phyloP scores from a whole-genome alignment of 2,797 vertebrate genomes.

The Decapterus maruadsi region DNA sequence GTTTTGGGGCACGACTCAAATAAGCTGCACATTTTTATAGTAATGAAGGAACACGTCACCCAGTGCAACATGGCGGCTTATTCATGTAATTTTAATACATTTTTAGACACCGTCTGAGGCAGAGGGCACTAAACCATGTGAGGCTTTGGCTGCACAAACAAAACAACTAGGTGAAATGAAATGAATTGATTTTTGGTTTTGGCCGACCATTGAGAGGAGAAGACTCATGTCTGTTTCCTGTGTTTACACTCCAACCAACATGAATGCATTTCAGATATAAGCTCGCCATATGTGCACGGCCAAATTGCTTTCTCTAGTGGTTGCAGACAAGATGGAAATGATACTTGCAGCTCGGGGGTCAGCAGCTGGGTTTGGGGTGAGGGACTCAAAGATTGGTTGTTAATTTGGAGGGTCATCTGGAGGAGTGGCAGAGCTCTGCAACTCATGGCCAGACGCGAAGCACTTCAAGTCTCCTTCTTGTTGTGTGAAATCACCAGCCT shows the following conservation, averaged over 20 bases:
- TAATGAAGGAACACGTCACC: not conserved
- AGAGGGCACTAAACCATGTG: not conserved
- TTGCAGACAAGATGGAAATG: slow-evolving; percentile 42
- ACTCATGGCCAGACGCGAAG: not conserved
- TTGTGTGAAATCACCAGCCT: slow-evolving; percentile 1
- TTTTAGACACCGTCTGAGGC: not conserved
- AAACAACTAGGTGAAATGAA: not conserved
- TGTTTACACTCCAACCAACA: slow-evolving; percentile 13
- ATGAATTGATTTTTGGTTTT: not conserved
- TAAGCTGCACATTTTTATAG: not conserved
- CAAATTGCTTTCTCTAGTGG: slow-evolving; percentile 36
- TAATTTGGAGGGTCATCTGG: slow-evolving; percentile 39
- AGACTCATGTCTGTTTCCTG: not conserved
- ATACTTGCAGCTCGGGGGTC: slow-evolving; percentile 37
- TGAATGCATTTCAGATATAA: slow-evolving; percentile 33
- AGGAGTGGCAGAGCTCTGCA: slow-evolving; percentile 9
- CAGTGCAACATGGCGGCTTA: not conserved
- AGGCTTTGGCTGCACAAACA: not conserved
- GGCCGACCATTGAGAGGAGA: not conserved
- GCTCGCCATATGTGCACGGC: slow-evolving; percentile 15
- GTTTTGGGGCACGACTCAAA: slow-evolving; percentile 1
- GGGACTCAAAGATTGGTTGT: slow-evolving; percentile 25
- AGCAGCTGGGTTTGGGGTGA: slow-evolving; percentile 36
- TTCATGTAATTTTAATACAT: not conserved
- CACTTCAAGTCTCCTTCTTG: slow-evolving; percentile 17